Percentiles rank a stretch among this genome's conserved stretches.
phyloP scores from a whole-genome alignment of 2,113 vertebrate species.

The Chionomys nivalis region DNA sequence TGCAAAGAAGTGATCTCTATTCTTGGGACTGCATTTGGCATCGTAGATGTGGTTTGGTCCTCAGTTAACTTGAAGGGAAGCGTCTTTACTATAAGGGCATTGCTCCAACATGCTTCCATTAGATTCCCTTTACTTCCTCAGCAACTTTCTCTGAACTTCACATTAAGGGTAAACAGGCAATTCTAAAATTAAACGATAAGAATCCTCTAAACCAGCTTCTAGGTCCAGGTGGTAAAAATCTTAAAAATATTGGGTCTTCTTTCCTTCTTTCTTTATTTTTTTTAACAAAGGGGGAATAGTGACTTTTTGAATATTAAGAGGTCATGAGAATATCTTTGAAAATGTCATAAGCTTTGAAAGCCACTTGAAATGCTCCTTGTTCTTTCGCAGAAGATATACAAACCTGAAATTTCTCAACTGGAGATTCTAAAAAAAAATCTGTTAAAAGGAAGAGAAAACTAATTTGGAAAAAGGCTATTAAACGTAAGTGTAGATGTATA shows the following conservation, averaged over 20 bases:
- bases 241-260: conserved; percentile 42
- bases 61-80: neutral
- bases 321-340: conserved; percentile 37
- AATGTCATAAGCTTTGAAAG: neutral
- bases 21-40: neutral
- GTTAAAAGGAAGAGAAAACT: neutral
- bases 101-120: neutral
- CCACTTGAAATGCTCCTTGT: conserved; percentile 13
- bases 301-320: conserved; percentile 34
- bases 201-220: neutral
- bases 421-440: conserved; percentile 2
- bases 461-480: neutral
- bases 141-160: neutral
- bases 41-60: conserved; percentile 8
- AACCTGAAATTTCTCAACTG: neutral
- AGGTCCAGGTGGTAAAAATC: conserved; percentile 29
- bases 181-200: conserved; percentile 53
- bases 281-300: neutral
- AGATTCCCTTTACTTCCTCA: neutral
- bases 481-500: neutral
- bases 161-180: neutral
- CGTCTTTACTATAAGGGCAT: neutral
- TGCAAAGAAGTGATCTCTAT: neutral
- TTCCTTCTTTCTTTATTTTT: neutral
- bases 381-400: conserved; percentile 12